Base-by-base conservation (phyloP, 2,113 vertebrate species). In the Colossoma macropomum region DNA sequence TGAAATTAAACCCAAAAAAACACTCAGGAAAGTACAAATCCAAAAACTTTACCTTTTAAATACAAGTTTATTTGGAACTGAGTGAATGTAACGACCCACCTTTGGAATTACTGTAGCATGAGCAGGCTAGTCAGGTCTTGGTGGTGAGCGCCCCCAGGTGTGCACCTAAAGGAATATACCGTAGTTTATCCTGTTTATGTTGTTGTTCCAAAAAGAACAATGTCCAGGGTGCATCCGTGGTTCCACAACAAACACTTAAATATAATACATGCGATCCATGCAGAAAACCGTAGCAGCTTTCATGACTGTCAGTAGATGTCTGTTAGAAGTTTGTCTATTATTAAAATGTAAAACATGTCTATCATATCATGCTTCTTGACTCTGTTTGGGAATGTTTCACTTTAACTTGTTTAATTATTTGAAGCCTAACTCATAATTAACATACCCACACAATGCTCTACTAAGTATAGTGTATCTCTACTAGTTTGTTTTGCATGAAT, bases 121-220 rank as follows among this genome's bases (percentile, higher is more conserved):
- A 4, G 34, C 34, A 38, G 34, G 34, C 34, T 38, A 7, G 34
- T 45, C 10, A 9, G 41, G 38, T 32, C 4, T 66, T n/a, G 50
- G 10, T 8, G 52, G 25, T 30, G 41, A 72, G 68, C 52, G 54
- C 32, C 78, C 23, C n/a, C 68, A 72, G 54, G 78, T 80, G 78
- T 60, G 41, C 16, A 80, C 25, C 10, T 19, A 17, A 19, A 25
- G 32, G n/a, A 80, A 60, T 16, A 41, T 12, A 56, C 54, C 7
- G 21, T 23, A 12, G n/a, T 27, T 62, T 16, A 59, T 59, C 54
- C 23, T 59, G 54, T 59, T 62, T 23, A 4, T 59, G 4, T 13
- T 27, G 0, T 62, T 7, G 3, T 23, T 8, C 21, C 54, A 56
- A 56, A 23, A 23, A 23, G 54, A 8, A 23, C 5, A 6, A 21